These are phyloP conservation scores for Tenebrio molitor DNA, from an alignment of 1,140 invertebrate genomes.

Conservation along the genomic window DNA sequence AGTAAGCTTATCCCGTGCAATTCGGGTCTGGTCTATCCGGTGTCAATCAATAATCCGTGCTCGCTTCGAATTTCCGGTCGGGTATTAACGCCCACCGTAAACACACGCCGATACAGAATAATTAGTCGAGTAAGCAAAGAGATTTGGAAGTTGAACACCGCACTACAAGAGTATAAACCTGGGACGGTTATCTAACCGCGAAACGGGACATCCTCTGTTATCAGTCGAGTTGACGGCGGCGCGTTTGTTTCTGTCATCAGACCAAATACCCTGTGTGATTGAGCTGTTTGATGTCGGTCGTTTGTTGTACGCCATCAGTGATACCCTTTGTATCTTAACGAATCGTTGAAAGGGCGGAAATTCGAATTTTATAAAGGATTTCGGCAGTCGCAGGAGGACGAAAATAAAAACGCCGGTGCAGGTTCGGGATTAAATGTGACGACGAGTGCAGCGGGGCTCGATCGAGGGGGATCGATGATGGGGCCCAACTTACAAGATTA, in stretches of 20 bases:
- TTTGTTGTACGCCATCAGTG: constrained; percentile 20
- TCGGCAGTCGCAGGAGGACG: not conserved
- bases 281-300: constrained; percentile 31
- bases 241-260: constrained; percentile 33
- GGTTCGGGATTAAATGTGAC: not conserved
- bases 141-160: too few species aligned
- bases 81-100: not conserved
- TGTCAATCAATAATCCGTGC: constrained; percentile 27
- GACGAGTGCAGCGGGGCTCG: too few species aligned
- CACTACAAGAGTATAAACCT: too few species aligned
- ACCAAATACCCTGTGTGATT: constrained; percentile 8
- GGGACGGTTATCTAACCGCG: too few species aligned
- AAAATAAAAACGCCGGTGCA: not conserved
- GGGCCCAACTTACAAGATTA: too few species aligned
- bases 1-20: not conserved
- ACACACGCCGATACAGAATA: not conserved
- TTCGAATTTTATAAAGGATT: constrained; percentile 35
- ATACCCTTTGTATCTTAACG: constrained; percentile 36
- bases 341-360: constrained; percentile 26
- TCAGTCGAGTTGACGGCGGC: not conserved
- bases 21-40: not conserved
- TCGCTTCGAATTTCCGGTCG: not conserved
- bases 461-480: too few species aligned
- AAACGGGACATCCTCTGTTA: constrained; percentile 3
- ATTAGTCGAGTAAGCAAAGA: not conserved